Percentiles rank a stretch among this genome's conserved stretches.
These are phyloP conservation scores for Morbakka virulenta DNA, from an alignment of 30 jellyfish, hydroid and myxozoan genomes.

Conservation along the genomic window DNA sequence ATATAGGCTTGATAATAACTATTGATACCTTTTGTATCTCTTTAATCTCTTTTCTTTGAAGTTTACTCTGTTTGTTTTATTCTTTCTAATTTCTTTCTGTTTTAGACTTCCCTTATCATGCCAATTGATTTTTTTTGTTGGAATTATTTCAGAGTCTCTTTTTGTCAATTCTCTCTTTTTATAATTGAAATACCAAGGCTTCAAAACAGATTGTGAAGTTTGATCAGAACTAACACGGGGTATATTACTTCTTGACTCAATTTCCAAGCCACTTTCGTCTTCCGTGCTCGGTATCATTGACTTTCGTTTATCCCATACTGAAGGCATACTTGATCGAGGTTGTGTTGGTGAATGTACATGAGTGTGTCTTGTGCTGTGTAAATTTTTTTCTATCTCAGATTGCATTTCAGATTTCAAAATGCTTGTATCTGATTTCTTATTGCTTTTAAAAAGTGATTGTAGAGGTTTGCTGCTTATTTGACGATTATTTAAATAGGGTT, in stretches of 20 bases:
- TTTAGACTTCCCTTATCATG: too few relatives aligned
- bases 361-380: too few relatives aligned
- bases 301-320: conserved; percentile 59
- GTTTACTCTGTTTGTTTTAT: too few relatives aligned
- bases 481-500: not conserved
- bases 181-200: not conserved
- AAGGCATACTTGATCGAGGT: not conserved
- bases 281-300: conserved; percentile 27
- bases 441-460: not conserved
- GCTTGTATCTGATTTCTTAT: not conserved
- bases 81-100: too few relatives aligned
- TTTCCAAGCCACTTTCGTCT: conserved; percentile 13
- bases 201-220: not conserved
- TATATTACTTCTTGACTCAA: conserved; percentile 47
- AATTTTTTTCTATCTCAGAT: too few relatives aligned
- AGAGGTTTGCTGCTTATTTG: not conserved
- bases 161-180: not conserved
- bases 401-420: not conserved
- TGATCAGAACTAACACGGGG: conserved; percentile 1
- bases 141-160: not conserved
- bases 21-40: not conserved
- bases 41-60: not conserved
- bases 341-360: not conserved
- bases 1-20: too few relatives aligned
- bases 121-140: too few relatives aligned